Evolutionary conservation across 2,797 vertebrate species (phyloP).

Genomic region (Chloroceryle amazona): DNA sequence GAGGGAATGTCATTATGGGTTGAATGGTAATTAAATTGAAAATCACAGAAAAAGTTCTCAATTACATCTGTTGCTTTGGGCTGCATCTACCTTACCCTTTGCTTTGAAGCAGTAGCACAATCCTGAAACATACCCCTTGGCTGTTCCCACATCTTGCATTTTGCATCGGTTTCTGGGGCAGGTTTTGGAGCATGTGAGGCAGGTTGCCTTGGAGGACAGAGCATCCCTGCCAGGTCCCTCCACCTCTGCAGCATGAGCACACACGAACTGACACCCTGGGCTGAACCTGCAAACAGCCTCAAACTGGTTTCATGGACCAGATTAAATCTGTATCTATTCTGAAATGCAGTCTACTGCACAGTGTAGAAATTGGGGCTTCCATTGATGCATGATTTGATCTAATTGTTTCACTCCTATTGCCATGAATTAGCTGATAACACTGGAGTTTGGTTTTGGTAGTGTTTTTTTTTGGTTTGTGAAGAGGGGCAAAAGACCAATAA

Average conservation of each 20-base stretch:
- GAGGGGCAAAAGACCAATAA: background rate
- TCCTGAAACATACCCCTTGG: background rate
- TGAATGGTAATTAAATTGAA: background rate
- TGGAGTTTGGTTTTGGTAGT: background rate
- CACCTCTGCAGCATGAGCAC: background rate
- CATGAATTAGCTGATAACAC: background rate
- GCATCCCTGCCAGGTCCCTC: background rate
- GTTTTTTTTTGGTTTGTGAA: background rate
- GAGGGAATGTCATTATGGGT: background rate
- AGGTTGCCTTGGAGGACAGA: background rate
- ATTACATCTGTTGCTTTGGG: rapidly evolving
- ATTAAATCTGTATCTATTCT: background rate
- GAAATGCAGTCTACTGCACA: background rate
- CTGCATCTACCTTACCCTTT: background rate
- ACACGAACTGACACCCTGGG: rapidly evolving
- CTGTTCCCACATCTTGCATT: background rate
- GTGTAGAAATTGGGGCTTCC: background rate
- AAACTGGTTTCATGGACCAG: background rate
- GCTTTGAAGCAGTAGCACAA: background rate
- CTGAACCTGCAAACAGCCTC: background rate
- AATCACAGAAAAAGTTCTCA: background rate
- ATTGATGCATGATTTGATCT: background rate
- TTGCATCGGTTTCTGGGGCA: background rate
- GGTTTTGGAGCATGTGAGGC: background rate
- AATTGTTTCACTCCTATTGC: background rate